phyloP scores from a whole-genome alignment of 2,888 invertebrate species.

The Magallana nippona region DNA sequence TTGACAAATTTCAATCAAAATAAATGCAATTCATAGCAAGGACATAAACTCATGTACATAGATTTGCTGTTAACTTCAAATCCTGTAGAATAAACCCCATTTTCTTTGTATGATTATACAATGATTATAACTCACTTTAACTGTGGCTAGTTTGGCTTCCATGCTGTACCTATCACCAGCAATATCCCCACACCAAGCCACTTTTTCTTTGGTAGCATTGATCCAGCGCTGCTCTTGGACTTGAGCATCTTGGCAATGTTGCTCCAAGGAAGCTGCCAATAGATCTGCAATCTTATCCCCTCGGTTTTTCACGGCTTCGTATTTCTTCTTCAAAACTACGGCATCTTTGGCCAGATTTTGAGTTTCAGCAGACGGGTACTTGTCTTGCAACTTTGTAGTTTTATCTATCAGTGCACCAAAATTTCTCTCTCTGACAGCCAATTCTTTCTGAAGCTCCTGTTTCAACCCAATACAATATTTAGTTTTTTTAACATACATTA shows the following conservation, averaged over 20 bases:
- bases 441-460: constrained; percentile 84
- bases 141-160: constrained; percentile 91
- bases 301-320: constrained; percentile 88
- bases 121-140: constrained; percentile 69
- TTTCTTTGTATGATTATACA: no score
- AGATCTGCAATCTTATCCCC: constrained; percentile 84
- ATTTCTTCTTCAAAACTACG: constrained; percentile 79
- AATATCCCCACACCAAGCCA: constrained; percentile 94
- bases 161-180: constrained; percentile 91
- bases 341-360: constrained; percentile 75
- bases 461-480: not conserved
- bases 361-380: constrained; percentile 76
- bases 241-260: constrained; percentile 91
- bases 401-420: constrained; percentile 90
- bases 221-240: constrained; percentile 90
- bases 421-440: constrained; percentile 87
- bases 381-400: constrained; percentile 66
- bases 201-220: constrained; percentile 90
- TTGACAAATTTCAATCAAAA: no score
- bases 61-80: no score
- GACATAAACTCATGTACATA: no score
- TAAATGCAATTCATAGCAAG: no score
- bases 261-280: constrained; percentile 90
- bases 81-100: not conserved
- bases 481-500: not conserved